Conservation (phyloP, 2,888 invertebrate species). For the Megamerina dolium region DNA sequence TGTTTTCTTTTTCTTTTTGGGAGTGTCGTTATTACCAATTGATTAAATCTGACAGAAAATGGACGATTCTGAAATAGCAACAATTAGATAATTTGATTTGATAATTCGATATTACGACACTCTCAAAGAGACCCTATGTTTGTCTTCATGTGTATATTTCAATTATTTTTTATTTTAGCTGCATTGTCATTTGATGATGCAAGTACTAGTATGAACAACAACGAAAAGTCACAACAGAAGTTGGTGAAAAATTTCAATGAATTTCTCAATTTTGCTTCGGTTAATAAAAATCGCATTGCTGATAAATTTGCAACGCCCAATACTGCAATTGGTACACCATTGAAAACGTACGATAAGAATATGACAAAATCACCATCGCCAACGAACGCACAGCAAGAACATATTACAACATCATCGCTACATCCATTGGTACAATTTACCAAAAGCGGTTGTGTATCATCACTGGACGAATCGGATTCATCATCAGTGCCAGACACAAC, state of each 20-base stretch:
- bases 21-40: not conserved
- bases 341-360: conserved; percentile 8
- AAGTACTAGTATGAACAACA: conserved; percentile 17
- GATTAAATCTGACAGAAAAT: too few relatives aligned
- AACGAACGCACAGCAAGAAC: conserved; percentile 13
- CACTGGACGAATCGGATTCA: conserved; percentile 52
- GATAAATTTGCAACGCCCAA: conserved; percentile 29
- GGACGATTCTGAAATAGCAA: too few relatives aligned
- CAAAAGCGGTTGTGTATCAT: conserved; percentile 41
- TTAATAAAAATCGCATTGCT: conserved; percentile 57
- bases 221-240: conserved; percentile 44
- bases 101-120: too few relatives aligned
- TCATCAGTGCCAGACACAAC: conserved; percentile 43
- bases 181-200: conserved; percentile 29
- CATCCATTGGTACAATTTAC: conserved; percentile 51
- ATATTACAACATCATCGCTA: conserved; percentile 15
- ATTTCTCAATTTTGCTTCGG: conserved; percentile 70
- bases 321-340: conserved; percentile 5
- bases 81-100: too few relatives aligned
- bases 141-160: too few relatives aligned
- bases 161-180: too few relatives aligned
- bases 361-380: conserved; percentile 22
- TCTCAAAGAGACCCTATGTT: too few relatives aligned
- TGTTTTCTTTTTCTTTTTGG: conserved; percentile 5
- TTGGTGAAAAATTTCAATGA: conserved; percentile 78